phyloP scores from a whole-genome alignment of 2,113 vertebrate genomes.

The Rynchops niger region DNA sequence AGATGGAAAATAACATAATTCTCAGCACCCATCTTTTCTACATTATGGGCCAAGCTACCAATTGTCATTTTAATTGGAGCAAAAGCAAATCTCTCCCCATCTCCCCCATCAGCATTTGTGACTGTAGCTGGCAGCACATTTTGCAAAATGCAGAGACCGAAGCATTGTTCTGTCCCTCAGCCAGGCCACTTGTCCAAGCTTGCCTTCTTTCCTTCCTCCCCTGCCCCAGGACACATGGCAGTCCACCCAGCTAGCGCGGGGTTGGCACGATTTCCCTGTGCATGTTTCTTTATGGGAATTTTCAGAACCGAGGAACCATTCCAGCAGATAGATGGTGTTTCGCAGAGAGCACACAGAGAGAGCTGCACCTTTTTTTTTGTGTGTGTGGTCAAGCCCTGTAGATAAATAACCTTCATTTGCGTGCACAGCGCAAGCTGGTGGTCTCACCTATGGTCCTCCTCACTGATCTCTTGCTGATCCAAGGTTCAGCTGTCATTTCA shows the following conservation, averaged over 20 bases:
- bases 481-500: not conserved
- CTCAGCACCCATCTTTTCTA: not conserved
- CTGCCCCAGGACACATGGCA: conserved; percentile 45
- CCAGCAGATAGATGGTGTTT: not conserved
- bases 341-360: not conserved
- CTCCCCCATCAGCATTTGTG: not conserved
- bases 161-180: not conserved
- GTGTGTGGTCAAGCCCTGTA: not conserved
- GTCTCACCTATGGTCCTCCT: not conserved
- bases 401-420: not conserved
- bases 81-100: conserved; percentile 3
- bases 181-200: conserved; percentile 1
- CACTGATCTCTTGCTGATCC: not conserved
- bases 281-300: not conserved
- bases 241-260: not conserved
- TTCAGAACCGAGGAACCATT: not conserved
- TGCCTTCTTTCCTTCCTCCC: conserved; percentile 35
- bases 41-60: not conserved
- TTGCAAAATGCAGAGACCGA: not conserved
- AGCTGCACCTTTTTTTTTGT: not conserved
- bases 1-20: not conserved
- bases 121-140: conserved; percentile 16
- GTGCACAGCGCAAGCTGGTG: not conserved
- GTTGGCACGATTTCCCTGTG: not conserved
- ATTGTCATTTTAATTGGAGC: not conserved